Base-by-base conservation (phyloP, 2,888 invertebrate genomes). In the Euclidia mi region DNA sequence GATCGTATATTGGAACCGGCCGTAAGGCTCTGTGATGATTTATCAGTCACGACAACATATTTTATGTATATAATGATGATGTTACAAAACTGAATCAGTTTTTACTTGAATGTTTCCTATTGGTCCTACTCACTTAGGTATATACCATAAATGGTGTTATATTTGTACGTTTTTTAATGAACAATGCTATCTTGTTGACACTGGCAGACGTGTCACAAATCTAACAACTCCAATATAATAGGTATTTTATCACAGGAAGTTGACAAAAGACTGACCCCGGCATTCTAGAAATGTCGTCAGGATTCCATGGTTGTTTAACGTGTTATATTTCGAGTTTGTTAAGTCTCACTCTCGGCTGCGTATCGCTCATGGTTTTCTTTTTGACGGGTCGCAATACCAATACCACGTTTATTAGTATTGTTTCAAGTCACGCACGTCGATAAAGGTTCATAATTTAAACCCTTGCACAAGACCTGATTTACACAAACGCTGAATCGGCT, bases 391-490 rank as follows among this genome's bases (percentile, higher is more conserved):
- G 34, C 20, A 47, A 51, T 48, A 49, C 45, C 42, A 44, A 50
- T 34, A 20, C 41, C 2, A 7, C 50, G 34, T 55, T 52, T 52
- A 61, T 60, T 65, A 60, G 41, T 65, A 62, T 57, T 62, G 71
- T 74, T 70, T 64, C 20, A 57, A 59, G 49, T 56, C 57, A 52
- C 52, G 65, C 55, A 47, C 29, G 41, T 46, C 42, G 31, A 42
- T 58, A 70, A 45, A 34, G 43, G 45, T 56, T 60, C 63, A 59
- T 73, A 65, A 46, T 47, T 56, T 60, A 35, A 25, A 43, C 40
- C 38, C 34, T 11, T 42, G 41, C 17, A 40, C 38, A 38, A n/a
- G 9, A 17, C 18, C 3, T 18, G 2, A 2, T n/a, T 2, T 37
- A 15, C 9, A 37, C 18, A 17, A 32, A 1, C 14, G 1, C 17